These are phyloP conservation scores for Apomyelois bistriatella DNA, from an alignment of 2,888 invertebrate species.

Conservation along the genomic window DNA sequence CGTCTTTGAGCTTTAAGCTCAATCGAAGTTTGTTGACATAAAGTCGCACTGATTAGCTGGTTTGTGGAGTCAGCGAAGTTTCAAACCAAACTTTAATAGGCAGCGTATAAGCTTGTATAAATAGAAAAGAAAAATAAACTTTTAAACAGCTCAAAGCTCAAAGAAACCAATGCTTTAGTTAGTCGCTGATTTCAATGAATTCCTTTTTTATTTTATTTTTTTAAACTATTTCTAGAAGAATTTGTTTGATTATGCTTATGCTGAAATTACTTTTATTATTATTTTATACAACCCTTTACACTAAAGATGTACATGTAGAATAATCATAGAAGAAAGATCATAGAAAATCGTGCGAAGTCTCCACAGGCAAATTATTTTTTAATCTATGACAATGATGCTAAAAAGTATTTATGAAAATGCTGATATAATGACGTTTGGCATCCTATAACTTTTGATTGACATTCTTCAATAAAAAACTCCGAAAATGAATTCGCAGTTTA, in stretches of 20 bases:
- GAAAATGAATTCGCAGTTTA: slow-evolving; percentile 10
- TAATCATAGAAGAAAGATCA: too few species aligned
- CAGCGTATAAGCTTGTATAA: slow-evolving; percentile 1
- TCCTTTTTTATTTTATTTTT: not conserved
- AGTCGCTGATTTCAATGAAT: not conserved
- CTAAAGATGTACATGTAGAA: too few species aligned
- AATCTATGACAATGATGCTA: too few species aligned
- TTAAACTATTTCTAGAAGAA: not conserved
- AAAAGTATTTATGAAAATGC: too few species aligned
- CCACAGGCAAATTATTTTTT: too few species aligned
- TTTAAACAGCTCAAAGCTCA: not conserved
- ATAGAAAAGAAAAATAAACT: not conserved
- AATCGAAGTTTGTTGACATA: not conserved
- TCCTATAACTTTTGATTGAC: too few species aligned
- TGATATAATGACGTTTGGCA: too few species aligned
- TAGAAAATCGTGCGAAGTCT: too few species aligned
- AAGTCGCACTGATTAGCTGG: not conserved
- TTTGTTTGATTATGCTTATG: too few species aligned
- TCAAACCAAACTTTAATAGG: not conserved
- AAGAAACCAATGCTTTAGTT: not conserved
- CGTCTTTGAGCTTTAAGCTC: not conserved
- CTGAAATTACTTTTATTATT: too few species aligned
- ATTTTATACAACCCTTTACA: too few species aligned
- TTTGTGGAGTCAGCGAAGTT: not conserved
- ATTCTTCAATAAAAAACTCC: too few species aligned